Evolutionary conservation across 2,113 vertebrate species (phyloP), one percentile per base, ranked within the genome.

Genomic region (Heloderma charlesbogerti): DNA sequence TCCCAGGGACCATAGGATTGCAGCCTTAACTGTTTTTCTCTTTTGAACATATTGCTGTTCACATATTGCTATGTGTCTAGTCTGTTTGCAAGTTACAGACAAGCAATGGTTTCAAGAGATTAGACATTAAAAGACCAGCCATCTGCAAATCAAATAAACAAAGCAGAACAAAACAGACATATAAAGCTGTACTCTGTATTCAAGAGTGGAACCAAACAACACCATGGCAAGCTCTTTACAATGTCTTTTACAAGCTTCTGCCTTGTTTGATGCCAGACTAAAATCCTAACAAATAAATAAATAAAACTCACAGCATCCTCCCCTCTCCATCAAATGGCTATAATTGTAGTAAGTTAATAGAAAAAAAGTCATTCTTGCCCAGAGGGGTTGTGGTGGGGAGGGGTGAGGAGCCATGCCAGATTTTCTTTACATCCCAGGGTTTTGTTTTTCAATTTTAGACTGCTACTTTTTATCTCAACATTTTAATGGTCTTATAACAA

Each of bases 401-500:
- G 63, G 29, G 34, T 13, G 60, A 25, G 27, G 45, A 84, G 34
- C 25, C 6, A 12, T n/a, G 7, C 25, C 45, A 74, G 37, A 48
- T 67, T 63, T 63, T 95, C 9, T 79, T 95, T 90, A 88, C 9
- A 74, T 3, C 9, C 80, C 1, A 43, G 86, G 2, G 40, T 20
- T 94, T 94, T 95, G 79, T 51, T 88, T 91, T 86, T 0, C 0
- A 87, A 89, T 92, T 87, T 83, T 45, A 57, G 69, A 87, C 84
- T 15, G 81, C 87, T 91, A 91, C 82, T 69, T 93, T 92, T 66
- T 84, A 88, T 75, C 85, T 88, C 13, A 51, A 43, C n/a, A 67
- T 67, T 95, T 94, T 96, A 94, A 92, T 91, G 34, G 86, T 37
- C 92, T 89, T 96, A 92, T 93, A 94, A 93, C 93, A 92, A 96